These are phyloP conservation scores for Clarias gariepinus DNA, from an alignment of 2,113 vertebrate species.

Conservation along the genomic window DNA sequence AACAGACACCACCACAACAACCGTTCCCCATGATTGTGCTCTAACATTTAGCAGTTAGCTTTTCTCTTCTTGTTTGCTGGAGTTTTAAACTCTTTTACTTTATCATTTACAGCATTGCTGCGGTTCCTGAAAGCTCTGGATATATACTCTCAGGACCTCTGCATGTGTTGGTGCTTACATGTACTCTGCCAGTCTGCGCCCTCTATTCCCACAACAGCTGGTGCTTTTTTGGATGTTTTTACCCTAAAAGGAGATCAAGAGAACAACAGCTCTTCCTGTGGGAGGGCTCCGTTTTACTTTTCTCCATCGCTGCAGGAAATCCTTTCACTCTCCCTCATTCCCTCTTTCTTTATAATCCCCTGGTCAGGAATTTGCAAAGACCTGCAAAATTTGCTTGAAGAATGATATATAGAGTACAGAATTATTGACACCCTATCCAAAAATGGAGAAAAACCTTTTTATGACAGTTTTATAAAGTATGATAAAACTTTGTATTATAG, in stretches of 20 bases:
- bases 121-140: not conserved
- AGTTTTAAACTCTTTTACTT: not conserved
- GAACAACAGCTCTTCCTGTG: constrained; percentile 71
- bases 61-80: not conserved
- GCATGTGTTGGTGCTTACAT: constrained; percentile 50
- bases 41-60: not conserved
- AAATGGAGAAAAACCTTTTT: not conserved
- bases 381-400: not conserved
- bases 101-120: not conserved
- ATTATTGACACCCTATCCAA: not conserved
- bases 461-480: no score
- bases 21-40: not conserved
- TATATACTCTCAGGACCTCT: constrained; percentile 57
- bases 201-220: constrained; percentile 67
- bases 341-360: not conserved
- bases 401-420: not conserved
- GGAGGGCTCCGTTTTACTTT: constrained; percentile 69
- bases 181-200: constrained; percentile 59
- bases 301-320: constrained; percentile 14
- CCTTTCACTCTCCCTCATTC: constrained; percentile 39
- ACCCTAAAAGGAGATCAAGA: constrained; percentile 78
- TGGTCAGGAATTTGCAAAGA: not conserved
- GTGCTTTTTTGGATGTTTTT: constrained; percentile 75
- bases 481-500: not conserved
- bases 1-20: not conserved